Percentiles rank a stretch among this genome's conserved stretches.
Conservation (phyloP, 2,888 invertebrate species). For the Meganola albula region DNA sequence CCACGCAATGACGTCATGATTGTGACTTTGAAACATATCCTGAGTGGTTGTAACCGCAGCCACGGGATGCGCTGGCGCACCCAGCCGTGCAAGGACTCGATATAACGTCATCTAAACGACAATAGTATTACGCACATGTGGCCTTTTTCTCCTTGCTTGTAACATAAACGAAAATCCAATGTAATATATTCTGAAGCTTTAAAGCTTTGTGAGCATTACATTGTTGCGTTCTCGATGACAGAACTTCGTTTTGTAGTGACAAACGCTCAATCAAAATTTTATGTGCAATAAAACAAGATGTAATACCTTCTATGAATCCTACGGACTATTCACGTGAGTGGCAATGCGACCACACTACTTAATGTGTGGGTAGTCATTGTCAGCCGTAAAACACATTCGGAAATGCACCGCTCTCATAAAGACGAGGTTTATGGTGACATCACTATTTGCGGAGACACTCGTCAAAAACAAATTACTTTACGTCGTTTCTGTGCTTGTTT, state of each 20-base stretch:
- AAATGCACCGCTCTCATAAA: constrained; percentile 18
- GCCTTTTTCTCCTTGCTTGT: constrained; percentile 31
- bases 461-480: constrained; percentile 27
- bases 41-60: constrained; percentile 66
- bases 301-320: constrained; percentile 16
- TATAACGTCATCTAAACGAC: constrained; percentile 51
- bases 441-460: constrained; percentile 32
- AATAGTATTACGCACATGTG: constrained; percentile 34
- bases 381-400: constrained; percentile 19
- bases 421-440: constrained; percentile 33
- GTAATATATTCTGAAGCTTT: constrained; percentile 23
- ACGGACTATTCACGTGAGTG: constrained; percentile 18
- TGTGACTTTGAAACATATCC: constrained; percentile 66
- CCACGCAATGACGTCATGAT: constrained; percentile 47
- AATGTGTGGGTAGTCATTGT: constrained; percentile 20
- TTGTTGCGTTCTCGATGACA: constrained; percentile 31
- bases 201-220: constrained; percentile 30
- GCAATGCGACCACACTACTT: constrained; percentile 24
- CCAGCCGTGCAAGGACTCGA: constrained; percentile 69
- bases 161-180: constrained; percentile 31
- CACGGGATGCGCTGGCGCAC: constrained; percentile 61
- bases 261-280: constrained; percentile 26
- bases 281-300: constrained; percentile 23
- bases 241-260: constrained; percentile 27
- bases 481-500: too few relatives aligned